Evolutionary conservation across 2,797 vertebrate genomes (phyloP).

Genomic region (Acipenser ruthenus): DNA sequence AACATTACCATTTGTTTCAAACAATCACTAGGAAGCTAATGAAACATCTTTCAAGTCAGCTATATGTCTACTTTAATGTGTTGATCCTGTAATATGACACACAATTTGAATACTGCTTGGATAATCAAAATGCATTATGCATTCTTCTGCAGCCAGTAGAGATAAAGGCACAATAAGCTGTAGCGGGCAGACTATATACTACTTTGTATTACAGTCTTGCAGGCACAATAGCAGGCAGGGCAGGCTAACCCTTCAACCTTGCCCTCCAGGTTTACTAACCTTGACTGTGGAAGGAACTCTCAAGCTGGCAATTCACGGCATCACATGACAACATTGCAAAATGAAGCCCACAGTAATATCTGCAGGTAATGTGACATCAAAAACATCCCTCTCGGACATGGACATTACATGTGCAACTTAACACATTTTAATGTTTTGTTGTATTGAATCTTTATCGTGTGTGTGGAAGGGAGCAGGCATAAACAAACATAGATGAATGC

Average conservation of each 20-base stretch:
- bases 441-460: too few species aligned
- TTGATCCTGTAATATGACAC: not conserved
- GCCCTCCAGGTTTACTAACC: not conserved
- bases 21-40: constrained; percentile 1
- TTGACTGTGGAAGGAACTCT: not conserved
- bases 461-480: too few species aligned
- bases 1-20: not conserved
- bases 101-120: constrained; percentile 1
- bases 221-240: not conserved
- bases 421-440: too few species aligned
- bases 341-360: not conserved
- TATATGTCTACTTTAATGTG: not conserved
- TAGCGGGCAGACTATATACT: not conserved
- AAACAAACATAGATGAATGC: too few species aligned
- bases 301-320: not conserved
- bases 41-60: constrained; percentile 5
- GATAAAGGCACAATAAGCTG: not conserved
- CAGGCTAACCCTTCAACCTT: constrained; percentile 1
- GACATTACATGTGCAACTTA: not conserved
- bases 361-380: not conserved
- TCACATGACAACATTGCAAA: not conserved
- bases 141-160: constrained; percentile 2
- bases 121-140: constrained; percentile 8
- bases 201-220: not conserved
- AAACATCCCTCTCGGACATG: not conserved